A percentile compares a stretch with the other conserved stretches of the same genome.
These are phyloP conservation scores for Caracal caracal DNA, from an alignment of 2,113 vertebrate species.

Conservation along the genomic window DNA sequence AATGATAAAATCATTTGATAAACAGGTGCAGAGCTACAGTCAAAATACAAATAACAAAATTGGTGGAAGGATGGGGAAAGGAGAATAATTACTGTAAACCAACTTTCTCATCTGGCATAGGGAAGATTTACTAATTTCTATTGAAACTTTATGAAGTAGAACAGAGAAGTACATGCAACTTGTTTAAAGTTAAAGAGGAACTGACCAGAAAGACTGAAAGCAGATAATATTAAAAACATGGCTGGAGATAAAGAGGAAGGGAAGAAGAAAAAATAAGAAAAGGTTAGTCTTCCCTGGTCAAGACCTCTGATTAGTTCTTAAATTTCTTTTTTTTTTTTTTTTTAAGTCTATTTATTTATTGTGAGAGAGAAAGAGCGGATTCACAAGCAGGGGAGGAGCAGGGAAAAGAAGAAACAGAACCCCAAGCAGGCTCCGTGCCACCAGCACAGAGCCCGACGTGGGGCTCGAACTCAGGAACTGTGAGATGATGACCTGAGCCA, in stretches of 20 bases:
- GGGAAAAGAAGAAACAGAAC: too few relatives aligned
- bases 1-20: background rate
- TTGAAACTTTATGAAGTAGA: background rate
- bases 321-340: too few relatives aligned
- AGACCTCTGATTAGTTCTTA: background rate
- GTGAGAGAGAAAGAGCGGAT: too few relatives aligned
- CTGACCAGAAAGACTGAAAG: background rate
- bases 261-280: background rate
- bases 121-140: background rate
- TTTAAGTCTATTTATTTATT: too few relatives aligned
- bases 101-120: background rate
- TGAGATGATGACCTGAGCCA: too few relatives aligned
- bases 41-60: background rate
- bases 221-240: background rate
- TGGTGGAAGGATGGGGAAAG: background rate
- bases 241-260: background rate
- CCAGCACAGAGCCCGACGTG: too few relatives aligned
- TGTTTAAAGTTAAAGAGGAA: background rate
- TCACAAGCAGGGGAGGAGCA: too few relatives aligned
- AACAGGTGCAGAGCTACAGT: background rate
- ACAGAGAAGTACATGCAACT: background rate
- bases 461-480: too few relatives aligned
- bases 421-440: too few relatives aligned
- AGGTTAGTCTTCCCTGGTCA: background rate
- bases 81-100: background rate